phyloP scores from a whole-genome alignment of 37 sponge, comb jelly and placozoan species.

The Hexactinellida sp. region DNA sequence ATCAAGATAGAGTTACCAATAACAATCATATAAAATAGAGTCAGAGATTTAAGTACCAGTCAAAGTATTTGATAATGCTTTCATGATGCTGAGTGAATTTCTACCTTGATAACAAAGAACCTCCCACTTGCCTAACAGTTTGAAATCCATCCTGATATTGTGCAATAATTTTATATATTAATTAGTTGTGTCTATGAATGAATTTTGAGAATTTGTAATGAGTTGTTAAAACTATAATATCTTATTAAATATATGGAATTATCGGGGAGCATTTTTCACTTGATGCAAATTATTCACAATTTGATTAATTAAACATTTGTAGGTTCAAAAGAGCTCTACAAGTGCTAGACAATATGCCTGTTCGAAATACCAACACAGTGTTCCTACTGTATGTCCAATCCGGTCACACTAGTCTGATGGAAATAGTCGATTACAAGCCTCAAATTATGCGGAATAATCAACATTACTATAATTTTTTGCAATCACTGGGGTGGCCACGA shows the following conservation, averaged over 20 bases:
- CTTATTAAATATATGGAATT: no score
- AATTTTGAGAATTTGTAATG: no score
- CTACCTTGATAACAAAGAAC: no score
- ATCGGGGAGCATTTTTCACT: no score
- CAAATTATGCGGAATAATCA: conserved; percentile 11
- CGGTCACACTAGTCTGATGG: conserved; percentile 38
- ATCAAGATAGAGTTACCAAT: not conserved
- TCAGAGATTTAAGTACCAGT: not conserved
- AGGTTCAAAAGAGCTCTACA: conserved; percentile 30
- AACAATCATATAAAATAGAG: not conserved
- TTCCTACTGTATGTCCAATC: conserved; percentile 61
- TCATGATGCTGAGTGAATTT: no score
- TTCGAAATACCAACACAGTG: conserved; percentile 57
- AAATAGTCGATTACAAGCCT: conserved; percentile 42
- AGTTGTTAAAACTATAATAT: no score
- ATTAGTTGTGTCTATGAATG: no score
- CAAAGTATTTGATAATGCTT: not conserved
- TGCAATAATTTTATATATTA: no score
- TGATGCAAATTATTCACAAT: no score
- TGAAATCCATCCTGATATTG: no score
- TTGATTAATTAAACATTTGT: not conserved
- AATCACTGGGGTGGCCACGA: conserved; percentile 70
- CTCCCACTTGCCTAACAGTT: no score
- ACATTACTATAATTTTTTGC: conserved; percentile 54
- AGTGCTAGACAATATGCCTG: conserved; percentile 52